Evolutionary conservation across 2,113 vertebrate species (phyloP).

Genomic region (Mus pahari): DNA sequence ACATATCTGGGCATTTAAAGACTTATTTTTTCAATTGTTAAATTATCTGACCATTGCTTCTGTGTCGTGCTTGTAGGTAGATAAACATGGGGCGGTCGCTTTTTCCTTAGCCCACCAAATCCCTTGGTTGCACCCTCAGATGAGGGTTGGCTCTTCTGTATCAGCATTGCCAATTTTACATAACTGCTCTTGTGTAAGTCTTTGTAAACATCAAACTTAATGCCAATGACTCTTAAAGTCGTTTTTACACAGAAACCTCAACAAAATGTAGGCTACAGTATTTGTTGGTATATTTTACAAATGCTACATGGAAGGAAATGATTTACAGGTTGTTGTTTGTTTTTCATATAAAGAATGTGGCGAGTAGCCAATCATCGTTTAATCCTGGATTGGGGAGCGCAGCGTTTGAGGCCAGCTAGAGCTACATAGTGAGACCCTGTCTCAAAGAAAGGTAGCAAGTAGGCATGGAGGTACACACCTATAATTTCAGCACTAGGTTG

Average conservation of each 20-base stretch:
- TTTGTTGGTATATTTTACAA: constrained; percentile 42
- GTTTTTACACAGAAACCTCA: constrained; percentile 12
- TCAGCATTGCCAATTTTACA: constrained; percentile 60
- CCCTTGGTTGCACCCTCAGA: background rate
- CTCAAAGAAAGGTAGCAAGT: background rate
- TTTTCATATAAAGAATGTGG: background rate
- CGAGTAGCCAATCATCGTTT: background rate
- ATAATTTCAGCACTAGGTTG: background rate
- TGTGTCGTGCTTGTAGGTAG: background rate
- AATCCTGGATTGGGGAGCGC: background rate
- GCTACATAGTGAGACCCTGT: background rate
- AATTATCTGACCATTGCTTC: background rate
- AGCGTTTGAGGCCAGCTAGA: background rate
- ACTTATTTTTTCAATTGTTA: background rate
- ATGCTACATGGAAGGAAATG: background rate
- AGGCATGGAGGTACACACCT: background rate
- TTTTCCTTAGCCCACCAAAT: background rate
- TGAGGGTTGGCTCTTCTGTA: background rate
- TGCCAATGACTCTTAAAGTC: background rate
- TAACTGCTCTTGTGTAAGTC: constrained; percentile 66
- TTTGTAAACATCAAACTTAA: constrained; percentile 26
- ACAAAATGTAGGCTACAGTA: constrained; percentile 24
- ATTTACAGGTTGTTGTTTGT: constrained; percentile 20
- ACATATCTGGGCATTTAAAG: background rate
- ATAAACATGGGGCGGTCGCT: background rate